Conservation (phyloP, 2,888 invertebrate species). For the Penaeus monodon region DNA sequence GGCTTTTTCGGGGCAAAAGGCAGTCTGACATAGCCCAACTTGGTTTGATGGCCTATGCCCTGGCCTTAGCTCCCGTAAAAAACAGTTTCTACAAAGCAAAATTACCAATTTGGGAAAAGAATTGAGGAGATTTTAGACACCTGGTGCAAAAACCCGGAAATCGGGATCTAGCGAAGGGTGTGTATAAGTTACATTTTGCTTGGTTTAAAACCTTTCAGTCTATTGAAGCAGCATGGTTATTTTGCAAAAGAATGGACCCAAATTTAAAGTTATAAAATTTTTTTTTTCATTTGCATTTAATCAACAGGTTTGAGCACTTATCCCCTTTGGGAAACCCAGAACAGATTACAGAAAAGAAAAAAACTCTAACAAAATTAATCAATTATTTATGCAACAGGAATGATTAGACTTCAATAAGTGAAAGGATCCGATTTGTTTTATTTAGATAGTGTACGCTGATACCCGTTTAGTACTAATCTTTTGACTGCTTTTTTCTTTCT, state of each 20-base stretch:
- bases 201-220: background rate
- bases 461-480: no score
- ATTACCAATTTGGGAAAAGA: conserved; percentile 78
- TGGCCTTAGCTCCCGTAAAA: conserved; percentile 79
- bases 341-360: conserved; percentile 85
- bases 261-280: background rate
- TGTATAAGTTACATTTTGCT: conserved; percentile 1
- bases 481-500: no score
- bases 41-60: conserved; percentile 79
- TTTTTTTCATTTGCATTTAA: background rate
- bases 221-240: background rate
- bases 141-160: conserved; percentile 81
- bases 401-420: conserved; percentile 82
- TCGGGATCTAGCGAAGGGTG: conserved; percentile 77
- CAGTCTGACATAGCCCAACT: conserved; percentile 80
- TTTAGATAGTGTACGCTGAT: no score
- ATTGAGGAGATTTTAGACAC: conserved; percentile 79
- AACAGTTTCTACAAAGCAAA: conserved; percentile 78
- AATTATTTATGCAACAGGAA: conserved; percentile 87
- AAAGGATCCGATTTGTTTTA: conserved; percentile 73
- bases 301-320: conserved; percentile 81
- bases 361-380: conserved; percentile 92
- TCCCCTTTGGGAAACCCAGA: conserved; percentile 88
- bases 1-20: conserved; percentile 81
- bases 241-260: background rate